Percentiles rank a stretch among this genome's conserved stretches.
Evolutionary conservation across 1,140 invertebrate species (phyloP).

Genomic region (Atta colombica): DNA sequence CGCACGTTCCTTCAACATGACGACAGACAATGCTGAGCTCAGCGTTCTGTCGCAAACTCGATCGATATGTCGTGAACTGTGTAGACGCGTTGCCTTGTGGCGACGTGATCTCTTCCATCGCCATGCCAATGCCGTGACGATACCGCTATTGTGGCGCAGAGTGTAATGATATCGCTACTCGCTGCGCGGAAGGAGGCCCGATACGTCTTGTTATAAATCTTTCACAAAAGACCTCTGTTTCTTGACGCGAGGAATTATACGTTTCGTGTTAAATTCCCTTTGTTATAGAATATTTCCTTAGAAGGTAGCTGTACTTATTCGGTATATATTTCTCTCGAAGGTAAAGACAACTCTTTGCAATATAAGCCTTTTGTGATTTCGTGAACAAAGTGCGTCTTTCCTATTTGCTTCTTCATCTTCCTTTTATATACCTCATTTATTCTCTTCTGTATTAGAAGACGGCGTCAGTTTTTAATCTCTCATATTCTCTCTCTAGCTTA

Average conservation of each 20-base stretch:
- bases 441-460: not conserved
- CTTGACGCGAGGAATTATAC: constrained; percentile 13
- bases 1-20: constrained; percentile 32
- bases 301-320: not conserved
- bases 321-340: constrained; percentile 3
- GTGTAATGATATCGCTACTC: constrained; percentile 41
- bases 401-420: too few species aligned
- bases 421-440: not conserved
- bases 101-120: constrained; percentile 45
- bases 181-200: not conserved
- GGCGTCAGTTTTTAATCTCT: not conserved
- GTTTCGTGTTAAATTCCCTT: not conserved
- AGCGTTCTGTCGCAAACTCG: constrained; percentile 33
- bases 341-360: not conserved
- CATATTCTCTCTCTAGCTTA: not conserved
- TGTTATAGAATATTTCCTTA: constrained; percentile 6
- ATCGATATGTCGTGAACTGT: constrained; percentile 60
- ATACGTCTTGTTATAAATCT: constrained; percentile 44
- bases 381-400: not conserved
- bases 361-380: not conserved
- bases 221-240: constrained; percentile 1
- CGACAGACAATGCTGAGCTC: constrained; percentile 59
- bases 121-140: constrained; percentile 38
- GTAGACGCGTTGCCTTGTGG: constrained; percentile 41
- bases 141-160: constrained; percentile 33